phyloP scores from a whole-genome alignment of 2,888 invertebrate species.

The Drosophila pseudotakahashii region DNA sequence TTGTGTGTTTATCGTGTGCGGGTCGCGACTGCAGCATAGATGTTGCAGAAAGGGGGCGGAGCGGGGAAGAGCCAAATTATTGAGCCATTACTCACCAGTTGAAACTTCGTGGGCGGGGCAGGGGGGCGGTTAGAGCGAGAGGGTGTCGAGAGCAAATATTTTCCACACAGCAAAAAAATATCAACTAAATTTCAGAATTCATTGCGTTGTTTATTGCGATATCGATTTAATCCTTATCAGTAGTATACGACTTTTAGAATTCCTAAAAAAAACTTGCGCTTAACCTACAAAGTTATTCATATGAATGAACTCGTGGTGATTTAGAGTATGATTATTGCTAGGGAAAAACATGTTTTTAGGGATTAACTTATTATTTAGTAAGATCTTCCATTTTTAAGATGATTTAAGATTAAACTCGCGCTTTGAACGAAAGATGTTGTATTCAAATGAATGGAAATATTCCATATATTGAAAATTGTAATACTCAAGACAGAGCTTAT shows the following conservation, averaged over 20 bases:
- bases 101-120: slow-evolving; percentile 27
- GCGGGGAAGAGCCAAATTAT: slow-evolving; percentile 62
- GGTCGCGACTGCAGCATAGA: slow-evolving; percentile 31
- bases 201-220: background rate
- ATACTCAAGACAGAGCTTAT: too few species aligned
- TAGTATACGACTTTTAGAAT: background rate
- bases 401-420: too few species aligned
- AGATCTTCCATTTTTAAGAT: too few species aligned
- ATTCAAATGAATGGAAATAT: too few species aligned
- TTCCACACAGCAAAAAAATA: slow-evolving; percentile 35
- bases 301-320: too few species aligned
- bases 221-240: slow-evolving; percentile 7
- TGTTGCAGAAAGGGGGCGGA: slow-evolving; percentile 3
- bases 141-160: slow-evolving; percentile 38
- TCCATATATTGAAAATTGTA: too few species aligned
- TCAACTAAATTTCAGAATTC: slow-evolving; percentile 3
- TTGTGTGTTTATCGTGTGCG: slow-evolving; percentile 58
- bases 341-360: too few species aligned
- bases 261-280: background rate
- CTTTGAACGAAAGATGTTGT: too few species aligned
- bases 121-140: slow-evolving; percentile 2
- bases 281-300: too few species aligned
- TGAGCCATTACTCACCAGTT: slow-evolving; percentile 71
- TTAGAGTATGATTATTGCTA: too few species aligned
- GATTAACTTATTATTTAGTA: too few species aligned